Conservation (phyloP, 1,140 invertebrate species). For the Melipona quadrifasciata region DNA sequence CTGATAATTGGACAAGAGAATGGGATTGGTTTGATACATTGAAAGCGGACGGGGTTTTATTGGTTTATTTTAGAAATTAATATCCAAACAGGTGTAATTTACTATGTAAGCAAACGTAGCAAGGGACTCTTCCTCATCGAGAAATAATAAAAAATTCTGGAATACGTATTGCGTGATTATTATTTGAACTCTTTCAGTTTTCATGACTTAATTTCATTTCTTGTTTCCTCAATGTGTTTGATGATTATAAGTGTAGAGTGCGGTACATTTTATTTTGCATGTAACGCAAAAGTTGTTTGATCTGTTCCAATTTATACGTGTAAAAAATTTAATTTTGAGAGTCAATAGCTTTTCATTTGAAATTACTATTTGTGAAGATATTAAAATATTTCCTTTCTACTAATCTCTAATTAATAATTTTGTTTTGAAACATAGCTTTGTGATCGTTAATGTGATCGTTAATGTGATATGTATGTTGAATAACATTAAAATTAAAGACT, state of each 20-base stretch:
- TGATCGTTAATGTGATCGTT: too few relatives aligned
- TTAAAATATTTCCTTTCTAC: not conserved
- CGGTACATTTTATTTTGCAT: too few relatives aligned
- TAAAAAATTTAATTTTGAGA: too few relatives aligned
- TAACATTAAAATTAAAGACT: not conserved
- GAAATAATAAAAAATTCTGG: not conserved
- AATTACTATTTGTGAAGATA: not conserved
- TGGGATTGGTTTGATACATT: not conserved
- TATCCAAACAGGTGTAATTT: not conserved
- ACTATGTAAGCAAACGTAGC: not conserved
- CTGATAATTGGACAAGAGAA: not conserved
- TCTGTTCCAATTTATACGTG: too few relatives aligned
- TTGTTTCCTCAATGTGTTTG: not conserved
- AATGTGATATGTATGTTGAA: not conserved
- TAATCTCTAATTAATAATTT: not conserved
- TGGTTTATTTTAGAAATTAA: conserved; percentile 10
- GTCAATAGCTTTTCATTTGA: too few relatives aligned
- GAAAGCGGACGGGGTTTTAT: too few relatives aligned
- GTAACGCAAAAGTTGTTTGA: too few relatives aligned
- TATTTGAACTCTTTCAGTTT: not conserved
- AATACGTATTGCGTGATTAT: not conserved
- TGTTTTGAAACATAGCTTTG: not conserved
- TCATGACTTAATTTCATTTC: not conserved
- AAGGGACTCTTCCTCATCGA: not conserved
- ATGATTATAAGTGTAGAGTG: too few relatives aligned